These are phyloP conservation scores for Drosophila virilis DNA, from an alignment of 1,140 invertebrate species.

Conservation along the genomic window DNA sequence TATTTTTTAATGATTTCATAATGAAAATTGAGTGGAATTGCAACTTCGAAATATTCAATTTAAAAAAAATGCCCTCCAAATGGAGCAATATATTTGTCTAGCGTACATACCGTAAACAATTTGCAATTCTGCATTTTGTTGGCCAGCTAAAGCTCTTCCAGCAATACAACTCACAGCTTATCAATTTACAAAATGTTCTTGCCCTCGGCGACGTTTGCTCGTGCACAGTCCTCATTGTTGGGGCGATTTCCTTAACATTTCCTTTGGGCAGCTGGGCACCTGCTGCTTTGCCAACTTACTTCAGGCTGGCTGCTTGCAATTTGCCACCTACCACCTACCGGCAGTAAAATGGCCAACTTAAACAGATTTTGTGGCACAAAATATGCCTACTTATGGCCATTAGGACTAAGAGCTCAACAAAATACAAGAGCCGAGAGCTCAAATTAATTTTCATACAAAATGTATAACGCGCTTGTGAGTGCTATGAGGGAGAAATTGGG, in stretches of 20 bases:
- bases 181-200: neutral
- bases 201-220: neutral
- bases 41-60: no score
- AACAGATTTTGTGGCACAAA: slow-evolving; percentile 46
- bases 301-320: neutral
- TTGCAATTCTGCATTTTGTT: neutral
- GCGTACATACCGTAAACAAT: no score
- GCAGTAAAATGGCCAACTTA: slow-evolving; percentile 12
- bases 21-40: no score
- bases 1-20: neutral
- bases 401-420: slow-evolving; percentile 71
- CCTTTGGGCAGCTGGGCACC: slow-evolving; percentile 14
- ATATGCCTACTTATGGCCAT: slow-evolving; percentile 75
- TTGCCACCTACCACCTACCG: neutral
- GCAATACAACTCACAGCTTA: neutral
- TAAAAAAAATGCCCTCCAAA: no score
- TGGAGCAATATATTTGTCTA: no score
- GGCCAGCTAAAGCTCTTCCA: neutral
- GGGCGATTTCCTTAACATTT: slow-evolving; percentile 27
- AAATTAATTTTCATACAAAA: slow-evolving; percentile 82
- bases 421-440: slow-evolving; percentile 67
- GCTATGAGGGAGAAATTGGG: neutral
- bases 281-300: slow-evolving; percentile 14
- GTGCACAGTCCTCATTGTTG: slow-evolving; percentile 15
- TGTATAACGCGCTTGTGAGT: slow-evolving; percentile 52